Conservation (phyloP, 2,888 invertebrate species). For the Lepidochrysops patricia region DNA sequence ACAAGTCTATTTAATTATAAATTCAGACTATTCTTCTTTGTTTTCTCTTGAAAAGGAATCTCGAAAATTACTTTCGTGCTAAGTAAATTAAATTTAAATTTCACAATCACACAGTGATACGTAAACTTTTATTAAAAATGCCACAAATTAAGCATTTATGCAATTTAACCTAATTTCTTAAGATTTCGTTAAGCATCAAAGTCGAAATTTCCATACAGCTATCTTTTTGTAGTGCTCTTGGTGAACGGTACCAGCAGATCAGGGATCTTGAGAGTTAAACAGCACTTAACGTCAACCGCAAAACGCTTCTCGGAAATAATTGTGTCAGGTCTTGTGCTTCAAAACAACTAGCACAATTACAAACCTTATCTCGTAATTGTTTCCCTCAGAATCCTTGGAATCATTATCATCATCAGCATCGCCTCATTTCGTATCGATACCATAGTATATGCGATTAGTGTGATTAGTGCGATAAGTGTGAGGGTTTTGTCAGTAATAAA, state of each 20-base stretch:
- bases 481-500: no score
- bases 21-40: not conserved
- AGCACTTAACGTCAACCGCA: conserved; percentile 2
- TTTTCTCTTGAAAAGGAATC: not conserved
- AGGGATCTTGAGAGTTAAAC: not conserved
- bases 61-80: no score
- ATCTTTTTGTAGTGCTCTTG: not conserved
- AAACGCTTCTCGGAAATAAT: not conserved
- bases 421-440: not conserved
- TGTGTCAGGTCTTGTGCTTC: not conserved
- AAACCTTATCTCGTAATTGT: not conserved
- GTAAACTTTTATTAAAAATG: no score
- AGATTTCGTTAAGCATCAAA: not conserved
- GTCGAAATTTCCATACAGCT: not conserved
- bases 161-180: not conserved
- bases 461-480: no score
- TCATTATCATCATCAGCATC: not conserved
- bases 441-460: no score
- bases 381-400: not conserved
- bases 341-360: conserved; percentile 11
- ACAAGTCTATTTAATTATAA: not conserved
- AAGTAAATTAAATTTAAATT: no score
- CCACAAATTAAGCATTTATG: no score
- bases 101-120: no score
- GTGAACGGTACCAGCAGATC: not conserved